Percentiles rank a stretch among this genome's conserved stretches.
These are phyloP conservation scores for Bungarus multicinctus DNA, from an alignment of 2,113 vertebrate species.

Conservation along the genomic window DNA sequence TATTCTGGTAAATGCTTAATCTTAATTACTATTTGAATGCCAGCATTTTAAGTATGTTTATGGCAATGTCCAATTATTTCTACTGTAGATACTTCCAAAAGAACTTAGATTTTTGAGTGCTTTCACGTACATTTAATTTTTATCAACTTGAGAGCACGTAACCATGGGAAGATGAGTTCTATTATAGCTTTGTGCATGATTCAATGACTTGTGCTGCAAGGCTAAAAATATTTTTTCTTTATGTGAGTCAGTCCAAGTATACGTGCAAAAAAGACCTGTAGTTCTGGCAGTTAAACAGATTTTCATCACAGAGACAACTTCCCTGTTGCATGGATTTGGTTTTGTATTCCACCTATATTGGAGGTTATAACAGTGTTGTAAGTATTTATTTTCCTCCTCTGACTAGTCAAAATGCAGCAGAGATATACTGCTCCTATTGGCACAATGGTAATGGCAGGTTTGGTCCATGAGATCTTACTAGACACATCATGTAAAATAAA, in stretches of 20 bases:
- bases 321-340: background rate
- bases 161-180: background rate
- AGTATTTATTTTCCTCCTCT: background rate
- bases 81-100: constrained; percentile 46
- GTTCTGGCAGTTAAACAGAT: background rate
- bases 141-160: background rate
- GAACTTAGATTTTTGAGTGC: constrained; percentile 52
- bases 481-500: background rate
- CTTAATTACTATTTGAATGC: constrained; percentile 75
- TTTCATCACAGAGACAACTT: background rate
- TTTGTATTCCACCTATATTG: background rate
- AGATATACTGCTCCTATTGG: background rate
- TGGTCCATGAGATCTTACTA: background rate
- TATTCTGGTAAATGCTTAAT: constrained; percentile 64
- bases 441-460: background rate
- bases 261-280: background rate
- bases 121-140: constrained; percentile 37
- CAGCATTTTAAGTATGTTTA: constrained; percentile 61
- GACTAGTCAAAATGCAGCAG: background rate
- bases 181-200: background rate
- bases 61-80: constrained; percentile 52
- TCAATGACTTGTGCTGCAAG: background rate
- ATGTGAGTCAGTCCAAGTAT: background rate
- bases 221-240: background rate
- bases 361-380: background rate